A percentile compares a stretch with the other conserved stretches of the same genome.
Conservation (phyloP, 2,113 vertebrate species). For the Columba livia region DNA sequence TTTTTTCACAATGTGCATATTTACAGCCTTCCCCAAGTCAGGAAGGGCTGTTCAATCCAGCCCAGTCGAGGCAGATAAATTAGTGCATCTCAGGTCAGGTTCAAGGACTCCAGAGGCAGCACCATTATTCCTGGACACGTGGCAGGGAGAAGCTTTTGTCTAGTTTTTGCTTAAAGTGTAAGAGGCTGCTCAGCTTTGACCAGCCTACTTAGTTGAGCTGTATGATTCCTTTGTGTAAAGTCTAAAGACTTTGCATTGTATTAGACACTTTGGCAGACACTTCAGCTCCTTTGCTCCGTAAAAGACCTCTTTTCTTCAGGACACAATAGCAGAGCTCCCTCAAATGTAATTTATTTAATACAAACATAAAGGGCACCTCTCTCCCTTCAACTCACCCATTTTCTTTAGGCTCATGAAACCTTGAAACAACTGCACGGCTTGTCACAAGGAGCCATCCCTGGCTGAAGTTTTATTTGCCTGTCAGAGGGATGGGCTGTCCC, state of each 20-base stretch:
- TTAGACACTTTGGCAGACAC: neutral
- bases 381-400: neutral
- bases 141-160: neutral
- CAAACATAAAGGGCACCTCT: neutral
- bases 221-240: neutral
- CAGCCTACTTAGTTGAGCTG: neutral
- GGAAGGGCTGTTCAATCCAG: neutral
- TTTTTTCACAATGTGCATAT: neutral
- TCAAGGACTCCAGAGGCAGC: neutral
- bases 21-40: neutral
- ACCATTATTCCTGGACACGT: neutral
- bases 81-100: neutral
- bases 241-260: neutral
- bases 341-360: slow-evolving; percentile 12
- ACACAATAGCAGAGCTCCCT: slow-evolving; percentile 25
- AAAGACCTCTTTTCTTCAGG: neutral
- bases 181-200: neutral
- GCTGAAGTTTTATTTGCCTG: neutral
- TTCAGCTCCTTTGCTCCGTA: neutral
- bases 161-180: slow-evolving; percentile 18
- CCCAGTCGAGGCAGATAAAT: neutral
- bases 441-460: neutral
- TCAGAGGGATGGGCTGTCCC: neutral
- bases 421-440: neutral
- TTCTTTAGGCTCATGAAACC: neutral